phyloP scores from a whole-genome alignment of 2,888 invertebrate species.

The Pachliopta kotzebuea region DNA sequence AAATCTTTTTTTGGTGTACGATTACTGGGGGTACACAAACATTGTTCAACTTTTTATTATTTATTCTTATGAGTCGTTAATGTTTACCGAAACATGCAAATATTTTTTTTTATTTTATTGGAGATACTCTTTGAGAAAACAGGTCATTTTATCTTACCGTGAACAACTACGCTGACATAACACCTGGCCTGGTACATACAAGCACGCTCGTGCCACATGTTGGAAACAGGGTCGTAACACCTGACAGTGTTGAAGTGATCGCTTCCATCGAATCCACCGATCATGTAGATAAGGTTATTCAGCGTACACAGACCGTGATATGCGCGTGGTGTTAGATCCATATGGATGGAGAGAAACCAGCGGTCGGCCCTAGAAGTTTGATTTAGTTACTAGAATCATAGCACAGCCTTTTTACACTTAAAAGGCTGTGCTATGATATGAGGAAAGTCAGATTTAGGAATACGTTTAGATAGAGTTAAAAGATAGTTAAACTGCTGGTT shows the following conservation, averaged over 20 bases:
- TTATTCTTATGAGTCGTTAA: no score
- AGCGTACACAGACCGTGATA: slow-evolving; percentile 90
- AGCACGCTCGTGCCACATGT: slow-evolving; percentile 87
- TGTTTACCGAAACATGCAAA: no score
- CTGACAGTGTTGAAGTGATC: slow-evolving; percentile 89
- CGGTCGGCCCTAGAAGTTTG: slow-evolving; percentile 82
- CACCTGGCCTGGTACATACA: slow-evolving; percentile 91
- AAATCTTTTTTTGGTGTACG: no score
- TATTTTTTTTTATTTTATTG: background rate
- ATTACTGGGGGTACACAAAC: no score
- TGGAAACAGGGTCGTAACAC: slow-evolving; percentile 88
- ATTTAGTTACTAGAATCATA: background rate
- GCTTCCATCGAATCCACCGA: slow-evolving; percentile 91
- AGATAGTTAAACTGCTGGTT: no score
- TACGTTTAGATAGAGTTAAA: no score
- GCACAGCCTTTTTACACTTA: background rate
- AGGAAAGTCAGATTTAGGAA: no score
- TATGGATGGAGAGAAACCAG: slow-evolving; percentile 87
- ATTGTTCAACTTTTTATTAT: no score
- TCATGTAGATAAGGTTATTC: slow-evolving; percentile 86
- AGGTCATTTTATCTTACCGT: slow-evolving; percentile 63
- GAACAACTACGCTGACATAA: slow-evolving; percentile 87
- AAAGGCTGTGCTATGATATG: no score
- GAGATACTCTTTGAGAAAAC: background rate
- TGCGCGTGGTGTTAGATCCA: slow-evolving; percentile 85